Conservation (phyloP, 2,797 vertebrate genomes). For the Ispidina picta region DNA sequence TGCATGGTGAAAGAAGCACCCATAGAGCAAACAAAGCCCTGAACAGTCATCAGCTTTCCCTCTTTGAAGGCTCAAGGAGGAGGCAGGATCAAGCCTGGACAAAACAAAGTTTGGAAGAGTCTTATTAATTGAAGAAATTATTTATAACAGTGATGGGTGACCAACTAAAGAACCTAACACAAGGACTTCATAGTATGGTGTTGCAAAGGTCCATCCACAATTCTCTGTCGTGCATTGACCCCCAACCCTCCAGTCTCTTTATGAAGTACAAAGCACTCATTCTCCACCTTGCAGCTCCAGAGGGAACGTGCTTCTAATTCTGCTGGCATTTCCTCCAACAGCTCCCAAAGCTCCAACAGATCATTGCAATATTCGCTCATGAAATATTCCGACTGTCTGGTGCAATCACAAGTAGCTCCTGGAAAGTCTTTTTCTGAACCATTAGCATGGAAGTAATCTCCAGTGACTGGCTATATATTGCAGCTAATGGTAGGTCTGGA, state of each 20-base stretch:
- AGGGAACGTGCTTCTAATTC: background rate
- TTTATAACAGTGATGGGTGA: background rate
- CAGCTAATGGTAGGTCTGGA: slow-evolving; percentile 40
- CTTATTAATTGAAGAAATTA: background rate
- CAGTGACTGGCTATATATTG: slow-evolving; percentile 9
- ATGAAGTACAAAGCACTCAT: background rate
- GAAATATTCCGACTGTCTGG: slow-evolving; percentile 43
- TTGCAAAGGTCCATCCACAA: background rate
- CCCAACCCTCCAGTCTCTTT: background rate
- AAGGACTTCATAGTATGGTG: no score
- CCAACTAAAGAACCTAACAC: background rate
- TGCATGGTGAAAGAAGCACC: background rate
- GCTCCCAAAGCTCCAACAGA: background rate
- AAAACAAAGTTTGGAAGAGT: background rate
- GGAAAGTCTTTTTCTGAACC: slow-evolving; percentile 23
- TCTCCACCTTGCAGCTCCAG: background rate
- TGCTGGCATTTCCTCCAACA: slow-evolving; percentile 9
- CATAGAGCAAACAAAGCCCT: background rate
- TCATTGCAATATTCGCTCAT: background rate
- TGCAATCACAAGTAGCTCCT: slow-evolving; percentile 11
- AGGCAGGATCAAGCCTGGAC: background rate
- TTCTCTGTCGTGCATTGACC: background rate
- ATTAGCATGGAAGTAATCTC: slow-evolving; percentile 54
- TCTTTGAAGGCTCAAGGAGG: background rate
- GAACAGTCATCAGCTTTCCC: background rate